phyloP scores from a whole-genome alignment of 2,888 invertebrate species.

The Sesia apiformis region DNA sequence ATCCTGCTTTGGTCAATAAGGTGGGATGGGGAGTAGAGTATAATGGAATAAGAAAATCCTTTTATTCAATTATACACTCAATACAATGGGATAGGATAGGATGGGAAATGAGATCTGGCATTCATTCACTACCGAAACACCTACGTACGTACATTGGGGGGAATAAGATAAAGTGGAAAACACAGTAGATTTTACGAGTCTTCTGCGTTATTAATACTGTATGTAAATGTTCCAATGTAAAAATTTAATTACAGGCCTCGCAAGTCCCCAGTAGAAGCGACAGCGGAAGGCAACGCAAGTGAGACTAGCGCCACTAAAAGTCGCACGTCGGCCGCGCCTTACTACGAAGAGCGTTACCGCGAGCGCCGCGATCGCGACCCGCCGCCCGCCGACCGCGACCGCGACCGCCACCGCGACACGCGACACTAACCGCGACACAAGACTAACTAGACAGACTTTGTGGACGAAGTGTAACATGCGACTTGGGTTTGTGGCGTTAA shows the following conservation, averaged over 20 bases:
- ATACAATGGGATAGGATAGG: too few species aligned
- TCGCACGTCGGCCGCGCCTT: constrained; percentile 75
- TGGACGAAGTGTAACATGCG: too few species aligned
- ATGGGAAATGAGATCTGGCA: too few species aligned
- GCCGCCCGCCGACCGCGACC: constrained; percentile 76
- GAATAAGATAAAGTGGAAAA: too few species aligned
- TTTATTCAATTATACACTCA: too few species aligned
- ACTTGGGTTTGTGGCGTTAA: too few species aligned
- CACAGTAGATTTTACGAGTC: too few species aligned
- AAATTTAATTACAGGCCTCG: constrained; percentile 56
- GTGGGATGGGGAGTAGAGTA: too few species aligned
- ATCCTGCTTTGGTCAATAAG: too few species aligned
- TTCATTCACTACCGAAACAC: too few species aligned
- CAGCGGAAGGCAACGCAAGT: constrained; percentile 60
- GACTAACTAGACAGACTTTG: neutral
- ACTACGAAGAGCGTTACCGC: constrained; percentile 92
- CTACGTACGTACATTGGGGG: too few species aligned
- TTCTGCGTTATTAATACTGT: neutral
- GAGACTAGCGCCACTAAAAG: constrained; percentile 66
- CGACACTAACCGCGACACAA: constrained; percentile 18
- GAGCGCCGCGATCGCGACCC: constrained; percentile 77
- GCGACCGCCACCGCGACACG: constrained; percentile 61
- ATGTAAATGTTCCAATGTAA: neutral
- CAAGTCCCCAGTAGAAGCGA: constrained; percentile 75
- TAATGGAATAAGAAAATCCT: too few species aligned